Percentiles rank a stretch among this genome's conserved stretches.
phyloP scores from a whole-genome alignment of 2,113 vertebrate genomes.

The Axis porcinus region DNA sequence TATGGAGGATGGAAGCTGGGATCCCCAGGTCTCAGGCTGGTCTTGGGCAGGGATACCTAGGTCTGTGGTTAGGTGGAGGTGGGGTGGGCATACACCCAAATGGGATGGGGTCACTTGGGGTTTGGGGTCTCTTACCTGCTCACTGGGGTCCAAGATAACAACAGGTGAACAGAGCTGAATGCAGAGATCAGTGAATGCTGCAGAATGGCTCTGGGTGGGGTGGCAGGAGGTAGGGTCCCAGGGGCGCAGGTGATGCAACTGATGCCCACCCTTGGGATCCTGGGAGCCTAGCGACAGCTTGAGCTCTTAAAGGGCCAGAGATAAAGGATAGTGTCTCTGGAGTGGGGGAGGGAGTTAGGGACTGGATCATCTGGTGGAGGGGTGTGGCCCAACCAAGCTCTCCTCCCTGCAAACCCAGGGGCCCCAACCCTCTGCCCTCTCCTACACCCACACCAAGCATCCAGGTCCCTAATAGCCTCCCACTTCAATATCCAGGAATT shows the following conservation, averaged over 20 bases:
- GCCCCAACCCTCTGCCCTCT: not conserved
- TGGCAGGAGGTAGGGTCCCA: slow-evolving; percentile 11
- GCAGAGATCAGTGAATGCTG: not conserved
- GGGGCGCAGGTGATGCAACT: slow-evolving; percentile 31
- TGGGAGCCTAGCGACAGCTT: slow-evolving; percentile 47
- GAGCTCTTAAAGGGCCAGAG: slow-evolving; percentile 61
- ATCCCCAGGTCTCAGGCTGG: not conserved
- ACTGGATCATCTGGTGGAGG: not conserved
- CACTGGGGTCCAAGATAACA: not conserved
- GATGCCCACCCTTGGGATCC: slow-evolving; percentile 23
- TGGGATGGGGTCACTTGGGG: not conserved
- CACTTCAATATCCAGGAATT: not conserved
- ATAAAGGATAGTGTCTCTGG: not conserved
- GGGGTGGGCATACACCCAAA: not conserved
- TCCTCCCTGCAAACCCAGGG: not conserved
- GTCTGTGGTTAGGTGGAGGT: not conserved
- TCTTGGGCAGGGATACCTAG: not conserved
- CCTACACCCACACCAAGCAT: not conserved
- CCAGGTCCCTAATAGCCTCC: not conserved
- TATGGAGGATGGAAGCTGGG: not conserved
- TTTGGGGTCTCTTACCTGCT: slow-evolving; percentile 63
- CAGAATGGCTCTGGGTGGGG: slow-evolving; percentile 6
- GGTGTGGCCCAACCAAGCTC: not conserved
- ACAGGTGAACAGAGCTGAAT: not conserved
- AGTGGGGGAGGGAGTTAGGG: not conserved